These are phyloP conservation scores for Venustaconcha ellipsiformis DNA, from an alignment of 1,140 invertebrate genomes.

Conservation along the genomic window DNA sequence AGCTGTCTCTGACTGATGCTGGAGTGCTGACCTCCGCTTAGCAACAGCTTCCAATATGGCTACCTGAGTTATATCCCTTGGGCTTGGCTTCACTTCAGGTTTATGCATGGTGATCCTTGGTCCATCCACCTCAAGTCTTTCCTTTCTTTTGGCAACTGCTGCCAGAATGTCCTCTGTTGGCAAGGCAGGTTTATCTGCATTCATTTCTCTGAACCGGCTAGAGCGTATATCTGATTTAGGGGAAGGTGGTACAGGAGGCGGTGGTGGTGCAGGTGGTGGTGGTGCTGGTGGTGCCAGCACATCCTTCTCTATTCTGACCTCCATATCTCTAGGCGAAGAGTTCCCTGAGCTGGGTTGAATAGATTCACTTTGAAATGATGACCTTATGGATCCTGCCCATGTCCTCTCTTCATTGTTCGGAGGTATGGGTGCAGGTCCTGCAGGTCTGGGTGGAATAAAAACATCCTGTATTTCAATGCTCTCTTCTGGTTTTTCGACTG, in stretches of 20 bases:
- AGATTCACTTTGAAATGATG: constrained; percentile 2
- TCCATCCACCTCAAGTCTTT: constrained; percentile 49
- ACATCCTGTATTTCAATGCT: constrained; percentile 11
- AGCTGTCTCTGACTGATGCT: constrained; percentile 39
- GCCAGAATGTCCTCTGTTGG: constrained; percentile 47
- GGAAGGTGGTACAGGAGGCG: constrained; percentile 40
- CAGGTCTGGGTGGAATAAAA: constrained; percentile 44
- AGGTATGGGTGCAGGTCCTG: constrained; percentile 38
- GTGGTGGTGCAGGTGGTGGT: constrained; percentile 35
- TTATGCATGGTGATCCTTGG: constrained; percentile 34
- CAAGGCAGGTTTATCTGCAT: constrained; percentile 29
- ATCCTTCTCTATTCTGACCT: background rate
- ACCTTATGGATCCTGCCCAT: constrained; percentile 14
- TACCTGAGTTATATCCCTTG: constrained; percentile 43
- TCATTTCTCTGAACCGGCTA: constrained; percentile 38
- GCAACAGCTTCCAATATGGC: constrained; percentile 59
- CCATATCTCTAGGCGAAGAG: background rate
- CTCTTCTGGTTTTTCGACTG: constrained; percentile 21
- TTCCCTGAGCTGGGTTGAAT: constrained; percentile 9
- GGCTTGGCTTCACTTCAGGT: constrained; percentile 30
- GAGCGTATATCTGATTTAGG: constrained; percentile 20
- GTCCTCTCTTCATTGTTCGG: constrained; percentile 8
- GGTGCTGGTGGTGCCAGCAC: constrained; percentile 5
- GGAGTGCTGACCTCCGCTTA: constrained; percentile 47
- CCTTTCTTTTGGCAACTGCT: constrained; percentile 48